phyloP scores from a whole-genome alignment of 2,888 invertebrate species.

The Troides aeacus region DNA sequence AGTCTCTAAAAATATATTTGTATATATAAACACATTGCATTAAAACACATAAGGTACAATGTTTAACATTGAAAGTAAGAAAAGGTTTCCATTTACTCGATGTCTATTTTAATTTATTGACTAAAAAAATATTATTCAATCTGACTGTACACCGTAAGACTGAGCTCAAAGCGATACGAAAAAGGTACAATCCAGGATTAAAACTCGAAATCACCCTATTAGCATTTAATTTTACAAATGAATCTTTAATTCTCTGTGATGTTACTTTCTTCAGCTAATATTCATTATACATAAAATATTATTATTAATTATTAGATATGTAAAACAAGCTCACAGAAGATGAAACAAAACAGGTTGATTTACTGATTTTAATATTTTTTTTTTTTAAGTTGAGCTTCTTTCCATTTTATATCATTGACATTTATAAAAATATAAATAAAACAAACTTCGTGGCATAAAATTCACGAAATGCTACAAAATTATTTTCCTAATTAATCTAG shows the following conservation, averaged over 20 bases:
- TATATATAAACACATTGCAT: too few relatives aligned
- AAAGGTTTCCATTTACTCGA: too few relatives aligned
- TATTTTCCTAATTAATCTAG: constrained; percentile 33
- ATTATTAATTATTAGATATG: neutral
- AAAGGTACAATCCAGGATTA: constrained; percentile 62
- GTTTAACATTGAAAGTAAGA: too few relatives aligned
- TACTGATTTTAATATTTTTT: too few relatives aligned
- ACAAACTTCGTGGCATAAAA: constrained; percentile 10
- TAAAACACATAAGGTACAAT: too few relatives aligned
- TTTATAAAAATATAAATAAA: neutral
- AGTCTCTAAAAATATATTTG: too few relatives aligned
- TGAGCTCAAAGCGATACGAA: constrained; percentile 50
- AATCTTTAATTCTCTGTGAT: constrained; percentile 66
- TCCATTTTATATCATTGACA: neutral
- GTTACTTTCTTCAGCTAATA: constrained; percentile 33
- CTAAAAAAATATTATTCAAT: constrained; percentile 30
- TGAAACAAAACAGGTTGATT: too few relatives aligned
- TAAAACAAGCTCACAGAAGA: too few relatives aligned
- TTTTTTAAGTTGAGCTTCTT: too few relatives aligned
- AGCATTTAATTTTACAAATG: constrained; percentile 77
- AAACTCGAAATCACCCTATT: constrained; percentile 65
- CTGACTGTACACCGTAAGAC: constrained; percentile 51
- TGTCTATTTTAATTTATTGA: neutral
- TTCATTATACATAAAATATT: neutral
- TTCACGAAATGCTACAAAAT: constrained; percentile 26